Evolutionary conservation across 2,113 vertebrate species (phyloP).

Genomic region (Scomber scombrus): DNA sequence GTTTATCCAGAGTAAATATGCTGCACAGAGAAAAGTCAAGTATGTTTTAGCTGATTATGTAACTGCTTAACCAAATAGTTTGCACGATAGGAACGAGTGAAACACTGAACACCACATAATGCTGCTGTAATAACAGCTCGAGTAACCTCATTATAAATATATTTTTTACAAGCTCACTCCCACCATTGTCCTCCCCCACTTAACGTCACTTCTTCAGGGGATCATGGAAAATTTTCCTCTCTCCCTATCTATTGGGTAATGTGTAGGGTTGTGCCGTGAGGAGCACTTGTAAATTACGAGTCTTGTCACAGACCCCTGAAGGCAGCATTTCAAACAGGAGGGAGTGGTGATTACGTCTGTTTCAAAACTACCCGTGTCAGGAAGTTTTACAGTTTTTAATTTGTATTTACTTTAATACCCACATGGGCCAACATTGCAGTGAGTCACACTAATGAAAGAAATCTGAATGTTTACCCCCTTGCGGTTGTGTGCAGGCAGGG

Average conservation of each 20-base stretch:
- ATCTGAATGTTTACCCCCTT: conserved; percentile 7
- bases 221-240: conserved; percentile 48
- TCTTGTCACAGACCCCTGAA: not conserved
- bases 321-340: conserved; percentile 10
- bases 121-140: not conserved
- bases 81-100: not conserved
- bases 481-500: no score
- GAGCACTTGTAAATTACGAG: not conserved
- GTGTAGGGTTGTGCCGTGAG: not conserved
- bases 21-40: conserved; percentile 8
- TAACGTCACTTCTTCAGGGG: conserved; percentile 34
- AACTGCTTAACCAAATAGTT: not conserved
- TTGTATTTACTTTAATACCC: not conserved
- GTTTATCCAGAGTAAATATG: not conserved
- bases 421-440: not conserved
- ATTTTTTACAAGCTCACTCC: not conserved
- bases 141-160: not conserved
- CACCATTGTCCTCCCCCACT: not conserved
- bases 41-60: not conserved
- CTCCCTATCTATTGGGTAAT: not conserved
- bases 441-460: not conserved
- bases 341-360: not conserved
- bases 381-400: not conserved
- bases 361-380: not conserved
- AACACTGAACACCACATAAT: not conserved